These are phyloP conservation scores for Darevskia mixta DNA, from an alignment of 2,797 vertebrate genomes.

Conservation along the genomic window DNA sequence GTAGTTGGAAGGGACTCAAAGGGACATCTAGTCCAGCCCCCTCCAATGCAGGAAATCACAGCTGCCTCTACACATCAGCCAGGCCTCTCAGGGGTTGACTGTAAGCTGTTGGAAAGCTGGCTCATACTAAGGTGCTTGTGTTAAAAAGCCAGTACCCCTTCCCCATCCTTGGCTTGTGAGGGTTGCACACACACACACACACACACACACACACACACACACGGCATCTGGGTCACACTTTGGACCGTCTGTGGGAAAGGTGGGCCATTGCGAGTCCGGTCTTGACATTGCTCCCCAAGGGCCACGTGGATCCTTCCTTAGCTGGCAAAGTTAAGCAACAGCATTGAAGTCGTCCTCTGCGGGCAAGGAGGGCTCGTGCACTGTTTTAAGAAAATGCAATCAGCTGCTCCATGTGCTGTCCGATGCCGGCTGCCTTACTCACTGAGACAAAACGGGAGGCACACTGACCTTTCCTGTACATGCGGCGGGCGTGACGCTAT, in stretches of 20 bases:
- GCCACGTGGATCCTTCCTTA: not conserved
- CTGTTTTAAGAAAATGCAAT: conserved; percentile 16
- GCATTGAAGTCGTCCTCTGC: not conserved
- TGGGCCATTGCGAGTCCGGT: not conserved
- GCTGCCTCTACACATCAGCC: too few relatives aligned
- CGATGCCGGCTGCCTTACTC: conserved; percentile 28
- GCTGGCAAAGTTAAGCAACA: not conserved
- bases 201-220: too few relatives aligned
- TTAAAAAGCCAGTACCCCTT: not conserved
- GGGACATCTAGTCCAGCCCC: too few relatives aligned
- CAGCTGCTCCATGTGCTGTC: not conserved
- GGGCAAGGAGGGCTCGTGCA: conserved; percentile 1
- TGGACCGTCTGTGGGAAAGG: not conserved
- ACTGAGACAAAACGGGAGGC: not conserved
- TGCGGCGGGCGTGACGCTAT: conserved; percentile 2
- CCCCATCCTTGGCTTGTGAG: not conserved
- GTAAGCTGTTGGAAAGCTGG: too few relatives aligned
- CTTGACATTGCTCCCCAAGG: not conserved
- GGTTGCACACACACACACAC: too few relatives aligned
- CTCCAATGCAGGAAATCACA: too few relatives aligned
- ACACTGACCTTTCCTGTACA: not conserved
- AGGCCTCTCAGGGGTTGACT: too few relatives aligned
- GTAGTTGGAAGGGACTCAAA: too few relatives aligned
- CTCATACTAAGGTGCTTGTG: too few relatives aligned
- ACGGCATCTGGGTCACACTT: not conserved